Evolutionary conservation across 2,113 vertebrate genomes (phyloP).

Genomic region (Misgurnus mizolepis): DNA sequence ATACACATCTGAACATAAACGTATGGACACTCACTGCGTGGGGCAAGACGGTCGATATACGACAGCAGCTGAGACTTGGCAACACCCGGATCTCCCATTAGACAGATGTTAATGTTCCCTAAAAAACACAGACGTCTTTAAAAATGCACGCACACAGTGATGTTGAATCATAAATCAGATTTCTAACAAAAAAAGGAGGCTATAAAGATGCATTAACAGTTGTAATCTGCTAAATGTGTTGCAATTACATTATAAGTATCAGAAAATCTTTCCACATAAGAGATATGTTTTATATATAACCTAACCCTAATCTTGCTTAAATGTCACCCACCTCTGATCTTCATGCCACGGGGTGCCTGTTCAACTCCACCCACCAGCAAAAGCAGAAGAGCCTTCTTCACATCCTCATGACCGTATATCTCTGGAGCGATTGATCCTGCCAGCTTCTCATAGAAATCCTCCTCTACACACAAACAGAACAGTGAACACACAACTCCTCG

Average conservation of each 20-base stretch:
- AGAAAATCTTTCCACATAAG: too few relatives aligned
- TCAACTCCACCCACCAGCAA: conserved; percentile 89
- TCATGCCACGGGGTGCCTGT: conserved; percentile 88
- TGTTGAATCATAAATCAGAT: background rate
- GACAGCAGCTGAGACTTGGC: conserved; percentile 92
- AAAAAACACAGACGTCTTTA: background rate
- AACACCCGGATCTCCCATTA: conserved; percentile 95
- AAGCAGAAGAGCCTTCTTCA: conserved; percentile 91
- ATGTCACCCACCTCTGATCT: conserved; percentile 82
- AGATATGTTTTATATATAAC: too few relatives aligned
- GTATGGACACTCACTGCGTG: conserved; percentile 82
- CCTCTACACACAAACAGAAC: conserved; percentile 70
- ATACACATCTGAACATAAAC: too few relatives aligned
- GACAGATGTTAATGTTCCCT: conserved; percentile 93
- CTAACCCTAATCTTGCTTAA: too few relatives aligned
- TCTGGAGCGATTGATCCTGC: conserved; percentile 89
- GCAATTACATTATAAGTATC: too few relatives aligned
- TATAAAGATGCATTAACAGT: too few relatives aligned
- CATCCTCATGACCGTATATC: conserved; percentile 93
- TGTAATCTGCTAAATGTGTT: too few relatives aligned
- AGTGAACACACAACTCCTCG: too few relatives aligned
- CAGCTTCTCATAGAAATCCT: conserved; percentile 90
- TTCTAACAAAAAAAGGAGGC: background rate
- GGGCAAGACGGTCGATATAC: conserved; percentile 90
- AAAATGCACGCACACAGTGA: background rate